Conservation (phyloP, 2,113 vertebrate genomes). For the Serilophus lunatus region DNA sequence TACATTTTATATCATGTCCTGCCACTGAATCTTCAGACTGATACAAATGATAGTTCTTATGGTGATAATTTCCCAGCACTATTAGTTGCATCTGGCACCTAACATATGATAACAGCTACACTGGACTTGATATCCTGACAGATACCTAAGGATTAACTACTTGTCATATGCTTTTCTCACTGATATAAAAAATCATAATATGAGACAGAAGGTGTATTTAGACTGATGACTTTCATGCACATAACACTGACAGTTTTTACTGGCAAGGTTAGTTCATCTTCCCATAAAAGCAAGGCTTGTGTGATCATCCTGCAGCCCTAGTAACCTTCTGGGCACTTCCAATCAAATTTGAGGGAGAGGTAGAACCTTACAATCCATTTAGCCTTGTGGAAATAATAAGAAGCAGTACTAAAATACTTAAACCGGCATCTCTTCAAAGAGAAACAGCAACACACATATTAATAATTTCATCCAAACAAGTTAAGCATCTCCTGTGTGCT, state of each 20-base stretch:
- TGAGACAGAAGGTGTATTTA: not conserved
- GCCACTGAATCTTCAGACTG: not conserved
- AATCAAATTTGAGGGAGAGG: not conserved
- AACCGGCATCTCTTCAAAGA: not conserved
- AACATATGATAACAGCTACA: not conserved
- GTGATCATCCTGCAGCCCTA: not conserved
- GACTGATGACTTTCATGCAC: not conserved
- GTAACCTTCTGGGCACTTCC: not conserved
- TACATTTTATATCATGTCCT: not conserved
- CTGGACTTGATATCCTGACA: not conserved
- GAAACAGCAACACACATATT: not conserved
- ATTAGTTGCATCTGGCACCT: not conserved
- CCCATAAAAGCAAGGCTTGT: not conserved
- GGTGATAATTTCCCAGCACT: not conserved
- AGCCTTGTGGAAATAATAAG: not conserved
- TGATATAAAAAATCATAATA: not conserved
- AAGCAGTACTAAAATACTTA: not conserved
- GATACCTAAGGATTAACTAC: not conserved
- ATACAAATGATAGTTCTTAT: not conserved
- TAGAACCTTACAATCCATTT: not conserved
- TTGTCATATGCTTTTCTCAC: not conserved
- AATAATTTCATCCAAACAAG: not conserved
- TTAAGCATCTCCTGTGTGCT: not conserved
- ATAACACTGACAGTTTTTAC: not conserved
- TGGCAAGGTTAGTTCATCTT: not conserved